Conservation (phyloP, 2,888 invertebrate species). For the Papilio protenor region DNA sequence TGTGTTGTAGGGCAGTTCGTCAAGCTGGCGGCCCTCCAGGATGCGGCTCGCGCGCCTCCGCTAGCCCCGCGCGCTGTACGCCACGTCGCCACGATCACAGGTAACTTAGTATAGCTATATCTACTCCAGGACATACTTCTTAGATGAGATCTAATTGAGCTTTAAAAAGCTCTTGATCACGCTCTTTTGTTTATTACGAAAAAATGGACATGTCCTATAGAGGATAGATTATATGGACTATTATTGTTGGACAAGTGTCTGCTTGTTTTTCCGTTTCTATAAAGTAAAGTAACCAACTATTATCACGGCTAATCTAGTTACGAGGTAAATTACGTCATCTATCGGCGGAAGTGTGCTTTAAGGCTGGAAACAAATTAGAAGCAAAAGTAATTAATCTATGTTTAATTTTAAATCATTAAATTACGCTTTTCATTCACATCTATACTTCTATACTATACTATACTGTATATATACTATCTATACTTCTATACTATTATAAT, state of each 20-base stretch:
- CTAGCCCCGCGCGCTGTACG: constrained; percentile 82
- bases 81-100: constrained; percentile 89
- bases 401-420: background rate
- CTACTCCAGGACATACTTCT: background rate
- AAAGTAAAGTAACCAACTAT: background rate
- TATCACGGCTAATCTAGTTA: background rate
- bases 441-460: too few species aligned
- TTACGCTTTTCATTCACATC: background rate
- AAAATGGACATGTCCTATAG: background rate
- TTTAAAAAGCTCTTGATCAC: background rate
- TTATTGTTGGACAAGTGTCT: background rate
- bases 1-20: constrained; percentile 76
- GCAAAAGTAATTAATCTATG: background rate
- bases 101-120: constrained; percentile 67
- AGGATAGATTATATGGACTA: background rate
- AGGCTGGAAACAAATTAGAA: background rate
- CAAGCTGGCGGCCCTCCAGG: constrained; percentile 93
- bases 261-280: background rate
- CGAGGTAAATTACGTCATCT: background rate
- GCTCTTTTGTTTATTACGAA: background rate
- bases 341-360: background rate
- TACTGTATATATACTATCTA: too few species aligned
- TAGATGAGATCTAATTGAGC: background rate
- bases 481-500: too few species aligned
- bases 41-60: constrained; percentile 89